Conservation (phyloP, 2,888 invertebrate species). For the Bellardia pandia region DNA sequence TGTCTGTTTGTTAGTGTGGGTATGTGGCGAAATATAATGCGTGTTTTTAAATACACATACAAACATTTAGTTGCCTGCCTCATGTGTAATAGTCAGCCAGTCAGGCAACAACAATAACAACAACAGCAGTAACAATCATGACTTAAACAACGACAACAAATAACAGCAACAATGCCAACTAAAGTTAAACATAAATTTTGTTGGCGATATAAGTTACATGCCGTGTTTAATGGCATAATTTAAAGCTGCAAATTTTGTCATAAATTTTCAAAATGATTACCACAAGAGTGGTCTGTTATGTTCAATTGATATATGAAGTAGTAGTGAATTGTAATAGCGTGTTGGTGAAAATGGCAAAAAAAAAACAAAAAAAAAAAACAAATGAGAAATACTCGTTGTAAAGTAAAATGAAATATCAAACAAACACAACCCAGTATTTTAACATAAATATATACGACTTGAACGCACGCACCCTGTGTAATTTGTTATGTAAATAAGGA, state of each 20-base stretch:
- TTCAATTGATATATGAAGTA: slow-evolving; percentile 73
- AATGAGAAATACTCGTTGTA: not conserved
- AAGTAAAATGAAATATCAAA: slow-evolving; percentile 45
- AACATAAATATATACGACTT: slow-evolving; percentile 34
- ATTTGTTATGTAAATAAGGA: slow-evolving; percentile 71
- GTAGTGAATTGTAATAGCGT: slow-evolving; percentile 63
- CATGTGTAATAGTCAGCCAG: slow-evolving; percentile 44
- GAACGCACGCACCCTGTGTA: slow-evolving; percentile 64
- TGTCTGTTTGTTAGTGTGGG: slow-evolving; percentile 43
- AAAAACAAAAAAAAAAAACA: slow-evolving; percentile 3
- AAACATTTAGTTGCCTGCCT: slow-evolving; percentile 61
- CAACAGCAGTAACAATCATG: slow-evolving; percentile 50
- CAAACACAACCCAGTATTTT: not conserved
- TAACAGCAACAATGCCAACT: slow-evolving; percentile 58
- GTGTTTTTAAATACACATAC: slow-evolving; percentile 51
- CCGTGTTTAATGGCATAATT: slow-evolving; percentile 83
- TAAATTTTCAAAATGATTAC: slow-evolving; percentile 80
- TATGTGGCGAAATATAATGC: slow-evolving; percentile 78
- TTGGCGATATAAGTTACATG: slow-evolving; percentile 82
- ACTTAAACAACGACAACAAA: slow-evolving; percentile 63
- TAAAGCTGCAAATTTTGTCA: slow-evolving; percentile 84
- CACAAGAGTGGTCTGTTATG: slow-evolving; percentile 72
- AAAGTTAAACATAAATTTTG: slow-evolving; percentile 71
- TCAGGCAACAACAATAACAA: slow-evolving; percentile 38
- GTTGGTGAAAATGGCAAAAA: slow-evolving; percentile 54